Evolutionary conservation across 1,140 invertebrate species (phyloP), one percentile per base, ranked within the genome.

Genomic region (Procambarus virginalis): DNA sequence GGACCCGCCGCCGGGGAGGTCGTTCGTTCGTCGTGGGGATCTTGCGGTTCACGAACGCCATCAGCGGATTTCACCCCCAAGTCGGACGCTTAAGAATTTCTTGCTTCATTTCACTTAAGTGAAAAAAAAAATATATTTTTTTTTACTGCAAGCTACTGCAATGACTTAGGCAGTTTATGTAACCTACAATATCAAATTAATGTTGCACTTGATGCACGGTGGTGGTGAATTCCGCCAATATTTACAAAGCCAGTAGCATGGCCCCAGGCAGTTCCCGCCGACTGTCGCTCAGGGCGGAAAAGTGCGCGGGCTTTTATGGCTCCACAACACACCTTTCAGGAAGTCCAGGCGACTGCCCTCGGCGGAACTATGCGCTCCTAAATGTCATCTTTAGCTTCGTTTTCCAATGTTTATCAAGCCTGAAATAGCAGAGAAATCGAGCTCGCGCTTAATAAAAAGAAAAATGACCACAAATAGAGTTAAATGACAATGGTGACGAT

Each of bases 251-350:
- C 86, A 46, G 68, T 17, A 46, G 86, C 64, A 49, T 17, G n/a
- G 86, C 86, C 49, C 5, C 6, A 14, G 70, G 86, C 86, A 51
- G 55, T 81, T 88, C 79, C 86, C 79, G 86, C 79, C 86, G 34
- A 88, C 14, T 75, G 48, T 70, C 68, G 86, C 86, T 88, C 49
- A 58, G 46, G 86, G 86, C 86, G 86, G 86, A 88, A 88, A 88
- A 88, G 86, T 88, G 86, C 86, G 78, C 79, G 79, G 49, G 86
- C 79, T 88, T 88, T 88, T 88, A 88, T 82, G 79, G 79, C 78
- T 49, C 64, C 86, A 46, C 79, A 79, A 81, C 86, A 87, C 86
- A 70, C 70, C 86, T 88, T 86, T 88, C 78, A 81, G 86, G 86
- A 88, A 88, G 86, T 88, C 68, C 49, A 86, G 60, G 45, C 85